Percentiles rank a stretch among this genome's conserved stretches.
These are phyloP conservation scores for Hololepta plana DNA, from an alignment of 2,888 invertebrate species.

Conservation along the genomic window DNA sequence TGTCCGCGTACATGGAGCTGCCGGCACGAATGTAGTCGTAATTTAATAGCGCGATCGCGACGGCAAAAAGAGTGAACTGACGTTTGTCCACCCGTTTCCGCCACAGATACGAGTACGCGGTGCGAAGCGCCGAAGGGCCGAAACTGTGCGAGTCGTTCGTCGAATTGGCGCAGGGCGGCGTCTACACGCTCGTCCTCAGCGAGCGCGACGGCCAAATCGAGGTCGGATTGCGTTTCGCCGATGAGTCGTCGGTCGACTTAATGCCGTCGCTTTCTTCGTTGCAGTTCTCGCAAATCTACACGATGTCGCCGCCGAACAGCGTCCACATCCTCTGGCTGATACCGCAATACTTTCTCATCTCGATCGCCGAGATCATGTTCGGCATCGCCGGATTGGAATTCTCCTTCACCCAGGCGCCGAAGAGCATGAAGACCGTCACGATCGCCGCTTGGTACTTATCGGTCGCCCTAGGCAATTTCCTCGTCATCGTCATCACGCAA, in stretches of 20 bases:
- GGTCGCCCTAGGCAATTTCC: conserved; percentile 61
- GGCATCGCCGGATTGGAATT: conserved; percentile 70
- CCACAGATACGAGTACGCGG: conserved; percentile 19
- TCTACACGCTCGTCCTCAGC: conserved; percentile 35
- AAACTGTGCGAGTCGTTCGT: conserved; percentile 14
- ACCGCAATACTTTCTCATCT: conserved; percentile 65
- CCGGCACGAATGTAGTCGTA: conserved; percentile 22
- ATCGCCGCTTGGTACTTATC: conserved; percentile 74
- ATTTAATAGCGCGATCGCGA: no score
- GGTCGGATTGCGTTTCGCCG: conserved; percentile 11
- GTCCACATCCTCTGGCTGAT: conserved; percentile 54
- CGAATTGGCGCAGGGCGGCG: conserved; percentile 28
- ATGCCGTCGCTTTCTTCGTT: conserved; percentile 9
- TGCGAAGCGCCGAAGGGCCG: conserved; percentile 13
- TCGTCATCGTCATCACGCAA: conserved; percentile 58
- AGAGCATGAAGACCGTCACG: conserved; percentile 67
- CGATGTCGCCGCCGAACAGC: conserved; percentile 44
- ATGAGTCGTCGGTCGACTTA: conserved; percentile 1
- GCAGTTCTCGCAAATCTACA: conserved; percentile 34
- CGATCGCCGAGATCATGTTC: conserved; percentile 67
- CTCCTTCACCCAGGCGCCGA: conserved; percentile 71
- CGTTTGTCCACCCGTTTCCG: not conserved
- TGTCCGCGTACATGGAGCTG: conserved; percentile 40
- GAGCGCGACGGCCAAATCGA: conserved; percentile 25
- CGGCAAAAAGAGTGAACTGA: conserved; percentile 1